Base-by-base conservation (phyloP, 2,888 invertebrate genomes). In the Lithosia quadra region DNA sequence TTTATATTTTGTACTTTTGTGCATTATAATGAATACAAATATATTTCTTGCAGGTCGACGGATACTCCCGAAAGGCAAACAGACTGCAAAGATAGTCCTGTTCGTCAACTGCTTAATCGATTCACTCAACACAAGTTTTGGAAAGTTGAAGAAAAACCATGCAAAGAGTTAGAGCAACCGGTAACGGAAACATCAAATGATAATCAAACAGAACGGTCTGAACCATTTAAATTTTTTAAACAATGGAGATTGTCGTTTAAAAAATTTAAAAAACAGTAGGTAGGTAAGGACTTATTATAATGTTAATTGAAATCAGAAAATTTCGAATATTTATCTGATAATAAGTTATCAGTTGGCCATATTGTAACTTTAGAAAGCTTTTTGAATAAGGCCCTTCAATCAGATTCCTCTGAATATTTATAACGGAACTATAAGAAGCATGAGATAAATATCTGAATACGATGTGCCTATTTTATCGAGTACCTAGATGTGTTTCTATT, bases 51-150 rank as follows among this genome's bases (percentile, higher is more conserved):
- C 49, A 49, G 49, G n/a, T 49, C 49, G 9, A n/a, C n/a, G 18
- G 49, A 49, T n/a, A n/a, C n/a, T 9, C 49, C n/a, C n/a, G 49
- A 49, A 8, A 49, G 49, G 2, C 8, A 9, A 18, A 1, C 43
- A n/a, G n/a, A 43, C 43, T 43, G 43, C 43, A 43, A 49, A 49
- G 49, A 49, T 49, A 49, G 49, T 49, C 49, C 49, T n/a, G 49
- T 49, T 49, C 49, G 49, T 49, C 49, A n/a, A 9, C 9, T 49
- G n/a, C n/a, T 49, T n/a, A 49, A n/a, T 18, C n/a, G 49, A 49
- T 49, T 49, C 1, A 0, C 49, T 49, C 49, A 49, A n/a, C n/a
- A 49, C 49, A 49, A 49, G 49, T 7, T 5, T n/a, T 18, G 9
- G 15, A 49, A 49, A 49, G 18, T 5, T 18, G 49, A 49, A 49